Conservation (phyloP, 2,113 vertebrate species). For the Sapajus apella region DNA sequence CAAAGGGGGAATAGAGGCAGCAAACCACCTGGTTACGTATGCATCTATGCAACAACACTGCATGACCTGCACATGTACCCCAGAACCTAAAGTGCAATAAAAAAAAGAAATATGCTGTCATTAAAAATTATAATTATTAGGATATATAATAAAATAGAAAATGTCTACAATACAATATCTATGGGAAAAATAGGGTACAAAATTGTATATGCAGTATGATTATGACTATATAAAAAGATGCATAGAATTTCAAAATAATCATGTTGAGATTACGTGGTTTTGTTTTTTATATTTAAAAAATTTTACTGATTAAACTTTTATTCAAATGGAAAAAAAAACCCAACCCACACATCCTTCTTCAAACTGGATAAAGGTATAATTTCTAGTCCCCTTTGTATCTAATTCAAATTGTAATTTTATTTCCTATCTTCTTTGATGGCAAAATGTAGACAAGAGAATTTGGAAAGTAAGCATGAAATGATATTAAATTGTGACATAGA, state of each 20-base stretch:
- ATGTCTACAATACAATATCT: neutral
- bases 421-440: neutral
- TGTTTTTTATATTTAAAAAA: neutral
- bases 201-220: neutral
- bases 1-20: no score
- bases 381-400: neutral
- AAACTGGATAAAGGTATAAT: neutral
- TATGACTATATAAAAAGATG: neutral
- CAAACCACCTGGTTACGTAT: no score
- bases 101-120: neutral
- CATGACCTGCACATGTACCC: no score
- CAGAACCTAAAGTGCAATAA: no score
- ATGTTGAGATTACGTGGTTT: neutral
- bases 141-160: neutral
- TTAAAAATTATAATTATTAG: conserved; percentile 41
- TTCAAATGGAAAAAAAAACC: neutral
- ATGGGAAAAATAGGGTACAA: neutral
- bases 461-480: neutral
- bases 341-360: neutral
- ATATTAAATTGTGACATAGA: neutral
- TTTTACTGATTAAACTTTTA: neutral
- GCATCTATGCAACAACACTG: no score
- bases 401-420: neutral
- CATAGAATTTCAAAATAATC: neutral
- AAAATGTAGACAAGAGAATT: neutral